A percentile compares a stretch with the other conserved stretches of the same genome.
These are phyloP conservation scores for Melangyna quadrimaculata DNA, from an alignment of 2,888 invertebrate genomes.

Conservation along the genomic window DNA sequence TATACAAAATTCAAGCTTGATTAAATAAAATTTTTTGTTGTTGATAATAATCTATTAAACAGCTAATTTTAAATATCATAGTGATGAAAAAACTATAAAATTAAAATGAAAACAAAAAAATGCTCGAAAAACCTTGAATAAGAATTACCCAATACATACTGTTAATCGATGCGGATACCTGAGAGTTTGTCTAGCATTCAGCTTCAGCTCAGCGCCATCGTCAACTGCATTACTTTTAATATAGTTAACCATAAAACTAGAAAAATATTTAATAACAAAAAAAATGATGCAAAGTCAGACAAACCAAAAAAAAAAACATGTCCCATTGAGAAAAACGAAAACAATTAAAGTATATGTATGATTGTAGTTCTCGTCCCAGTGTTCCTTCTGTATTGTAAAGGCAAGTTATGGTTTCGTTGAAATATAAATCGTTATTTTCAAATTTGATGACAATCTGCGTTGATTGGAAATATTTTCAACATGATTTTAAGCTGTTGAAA, in stretches of 20 bases:
- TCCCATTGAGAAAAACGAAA: constrained; percentile 61
- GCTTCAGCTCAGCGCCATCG: background rate
- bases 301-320: constrained; percentile 20
- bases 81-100: background rate
- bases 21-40: background rate
- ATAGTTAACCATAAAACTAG: constrained; percentile 4
- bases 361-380: background rate
- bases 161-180: background rate
- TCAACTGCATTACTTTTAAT: background rate
- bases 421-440: background rate
- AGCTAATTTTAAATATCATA: background rate
- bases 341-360: background rate
- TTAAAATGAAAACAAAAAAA: background rate
- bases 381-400: background rate
- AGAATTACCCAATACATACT: constrained; percentile 2
- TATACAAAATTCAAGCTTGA: background rate
- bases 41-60: background rate
- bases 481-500: too few species aligned
- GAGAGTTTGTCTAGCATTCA: background rate
- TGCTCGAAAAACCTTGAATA: background rate
- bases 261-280: background rate
- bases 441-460: too few species aligned
- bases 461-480: too few species aligned
- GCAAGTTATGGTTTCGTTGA: background rate
- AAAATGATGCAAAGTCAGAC: background rate